Base-by-base conservation (phyloP, 2,888 invertebrate genomes). In the Andrena praecox region DNA sequence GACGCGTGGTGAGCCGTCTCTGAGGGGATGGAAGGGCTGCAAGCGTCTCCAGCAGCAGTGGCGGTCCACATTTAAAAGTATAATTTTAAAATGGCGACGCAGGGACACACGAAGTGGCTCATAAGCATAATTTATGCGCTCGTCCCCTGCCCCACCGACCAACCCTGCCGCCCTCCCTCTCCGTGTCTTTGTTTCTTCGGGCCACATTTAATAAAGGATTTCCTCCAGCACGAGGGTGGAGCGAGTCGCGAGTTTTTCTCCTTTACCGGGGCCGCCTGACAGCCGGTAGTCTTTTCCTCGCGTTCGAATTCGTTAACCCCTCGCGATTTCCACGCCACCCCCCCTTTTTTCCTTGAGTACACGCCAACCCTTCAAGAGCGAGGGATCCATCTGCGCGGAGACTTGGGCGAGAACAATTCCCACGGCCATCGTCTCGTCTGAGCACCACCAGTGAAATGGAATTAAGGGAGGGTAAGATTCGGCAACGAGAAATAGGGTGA, bases 91-190 rank as follows among this genome's bases (percentile, higher is more conserved):
- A 90, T 87, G 90, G 84, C 87, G 89, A 70, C 83, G 66, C 80
- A 42, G 76, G 86, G 90, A 90, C 89, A 89, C 88, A 90, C 86
- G 86, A 90, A 89, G 84, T 87, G 84, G 85, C 89, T 90, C 89
- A 89, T 89, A 89, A 89, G 89, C 89, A 89, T 89, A 90, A 89
- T 89, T 89, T 89, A 89, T 89, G 87, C 90, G 78, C 80, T 82
- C 87, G 87, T 86, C 85, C 84, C 83, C 73, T 62, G 59, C 72
- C 77, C 71, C 77, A 54, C 33, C 62, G 42, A 50, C 67, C 16
- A 12, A 12, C 6, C 69, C n/a, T 56, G 50, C 56, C 63, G 50
- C 56, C 63, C 33, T 50, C 59, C 24, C 68, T 33, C 42, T 62
- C 12, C 12, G 8, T 59, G 54, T 77, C 72, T 76, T 67, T 77